A percentile compares a stretch with the other conserved stretches of the same genome.
Evolutionary conservation across 2,888 invertebrate species (phyloP).

Genomic region (Hypsopygia costalis): DNA sequence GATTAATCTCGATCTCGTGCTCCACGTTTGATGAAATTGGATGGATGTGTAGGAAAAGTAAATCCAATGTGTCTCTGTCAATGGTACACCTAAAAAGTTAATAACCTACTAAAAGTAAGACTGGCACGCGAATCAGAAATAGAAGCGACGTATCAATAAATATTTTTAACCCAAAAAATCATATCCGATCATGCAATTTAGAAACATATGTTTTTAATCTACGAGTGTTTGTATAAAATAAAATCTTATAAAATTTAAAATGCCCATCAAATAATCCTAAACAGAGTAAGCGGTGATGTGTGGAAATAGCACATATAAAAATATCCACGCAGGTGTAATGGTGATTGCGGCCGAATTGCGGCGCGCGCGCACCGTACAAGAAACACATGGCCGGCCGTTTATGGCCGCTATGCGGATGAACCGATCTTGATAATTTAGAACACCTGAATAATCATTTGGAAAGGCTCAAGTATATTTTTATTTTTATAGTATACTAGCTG

Average conservation of each 20-base stretch:
- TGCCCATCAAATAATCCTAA: conserved; percentile 38
- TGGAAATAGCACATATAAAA: conserved; percentile 34
- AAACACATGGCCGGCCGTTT: conserved; percentile 63
- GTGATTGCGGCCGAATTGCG: conserved; percentile 62
- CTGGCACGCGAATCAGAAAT: too few relatives aligned
- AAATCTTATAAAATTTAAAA: conserved; percentile 62
- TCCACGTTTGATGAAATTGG: too few relatives aligned
- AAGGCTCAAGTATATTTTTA: too few relatives aligned
- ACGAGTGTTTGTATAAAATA: conserved; percentile 43
- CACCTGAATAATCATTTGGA: too few relatives aligned
- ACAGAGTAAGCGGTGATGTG: neutral
- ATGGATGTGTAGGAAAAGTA: too few relatives aligned
- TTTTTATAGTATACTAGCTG: too few relatives aligned
- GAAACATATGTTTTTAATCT: neutral
- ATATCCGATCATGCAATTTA: neutral
- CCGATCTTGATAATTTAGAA: conserved; percentile 41
- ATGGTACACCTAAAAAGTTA: too few relatives aligned
- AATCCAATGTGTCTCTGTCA: too few relatives aligned
- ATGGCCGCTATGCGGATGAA: conserved; percentile 20
- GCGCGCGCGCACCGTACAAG: conserved; percentile 55
- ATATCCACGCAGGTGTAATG: conserved; percentile 63
- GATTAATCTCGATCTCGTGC: too few relatives aligned
- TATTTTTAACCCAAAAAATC: neutral
- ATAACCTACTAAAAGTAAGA: too few relatives aligned
- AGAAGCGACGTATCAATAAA: too few relatives aligned